These are phyloP conservation scores for Hapalemur alaotrensis DNA, from an alignment of 2,797 vertebrate species.

Conservation along the genomic window DNA sequence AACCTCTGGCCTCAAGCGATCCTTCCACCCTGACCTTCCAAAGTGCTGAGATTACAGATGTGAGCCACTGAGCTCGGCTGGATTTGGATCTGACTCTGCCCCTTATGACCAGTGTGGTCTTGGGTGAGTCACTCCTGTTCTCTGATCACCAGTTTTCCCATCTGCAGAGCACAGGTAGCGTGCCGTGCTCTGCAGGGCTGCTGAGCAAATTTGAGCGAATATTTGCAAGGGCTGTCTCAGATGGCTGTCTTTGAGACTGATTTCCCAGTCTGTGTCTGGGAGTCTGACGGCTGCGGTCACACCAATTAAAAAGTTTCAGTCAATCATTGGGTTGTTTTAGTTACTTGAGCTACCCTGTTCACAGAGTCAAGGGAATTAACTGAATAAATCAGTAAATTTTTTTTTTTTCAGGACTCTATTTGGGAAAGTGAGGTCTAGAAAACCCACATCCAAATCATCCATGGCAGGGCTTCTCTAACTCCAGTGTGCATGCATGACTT, in stretches of 20 bases:
- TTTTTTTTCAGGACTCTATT: neutral
- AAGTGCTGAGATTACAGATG: neutral
- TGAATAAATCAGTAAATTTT: neutral
- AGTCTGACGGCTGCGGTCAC: neutral
- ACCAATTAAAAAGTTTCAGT: neutral
- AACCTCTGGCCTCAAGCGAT: neutral
- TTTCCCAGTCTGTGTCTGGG: neutral
- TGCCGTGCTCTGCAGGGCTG: neutral
- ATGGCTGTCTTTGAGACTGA: neutral
- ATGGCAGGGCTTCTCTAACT: neutral
- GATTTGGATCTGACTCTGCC: neutral
- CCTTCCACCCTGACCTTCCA: neutral
- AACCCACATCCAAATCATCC: neutral
- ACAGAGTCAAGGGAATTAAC: neutral
- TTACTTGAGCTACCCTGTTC: neutral
- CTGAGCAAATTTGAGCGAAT: neutral
- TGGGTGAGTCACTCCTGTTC: neutral
- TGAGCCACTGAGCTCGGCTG: neutral
- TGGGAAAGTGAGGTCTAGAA: neutral
- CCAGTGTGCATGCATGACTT: neutral
- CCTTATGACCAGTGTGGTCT: neutral
- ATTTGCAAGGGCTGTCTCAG: too few relatives aligned
- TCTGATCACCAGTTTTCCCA: neutral
- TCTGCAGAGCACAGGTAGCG: rapidly evolving
- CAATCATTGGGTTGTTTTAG: neutral